These are phyloP conservation scores for Odontamblyopus rebecca DNA, from an alignment of 2,797 vertebrate genomes.

Conservation along the genomic window DNA sequence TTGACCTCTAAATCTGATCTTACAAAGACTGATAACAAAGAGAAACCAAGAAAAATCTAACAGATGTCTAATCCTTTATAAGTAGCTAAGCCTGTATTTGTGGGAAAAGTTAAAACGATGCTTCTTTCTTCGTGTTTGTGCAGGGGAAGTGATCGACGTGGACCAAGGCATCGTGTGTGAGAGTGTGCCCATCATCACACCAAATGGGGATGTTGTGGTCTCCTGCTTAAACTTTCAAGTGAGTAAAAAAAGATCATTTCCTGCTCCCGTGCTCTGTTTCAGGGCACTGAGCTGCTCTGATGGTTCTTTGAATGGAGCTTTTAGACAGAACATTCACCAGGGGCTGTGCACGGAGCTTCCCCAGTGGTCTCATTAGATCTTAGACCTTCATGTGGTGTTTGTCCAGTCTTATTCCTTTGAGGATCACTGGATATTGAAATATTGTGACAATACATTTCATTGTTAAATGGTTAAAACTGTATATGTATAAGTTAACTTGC, in stretches of 20 bases:
- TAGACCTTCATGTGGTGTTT: background rate
- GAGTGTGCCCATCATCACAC: slow-evolving; percentile 95
- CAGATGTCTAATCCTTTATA: slow-evolving; percentile 14
- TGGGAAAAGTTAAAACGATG: slow-evolving; percentile 6
- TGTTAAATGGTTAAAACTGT: too few species aligned
- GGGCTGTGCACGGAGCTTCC: slow-evolving; percentile 17
- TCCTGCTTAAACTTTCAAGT: slow-evolving; percentile 95
- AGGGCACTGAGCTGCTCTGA: too few species aligned
- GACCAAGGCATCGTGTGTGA: slow-evolving; percentile 95
- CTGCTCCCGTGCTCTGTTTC: background rate
- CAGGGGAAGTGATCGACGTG: slow-evolving; percentile 94
- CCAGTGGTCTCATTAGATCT: slow-evolving; percentile 38
- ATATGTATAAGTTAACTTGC: too few species aligned
- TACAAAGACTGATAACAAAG: background rate
- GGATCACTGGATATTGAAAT: background rate
- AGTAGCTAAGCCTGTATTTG: slow-evolving; percentile 13
- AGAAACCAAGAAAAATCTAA: background rate
- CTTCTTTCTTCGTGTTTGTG: slow-evolving; percentile 1
- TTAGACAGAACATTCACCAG: background rate
- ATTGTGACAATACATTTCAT: too few species aligned
- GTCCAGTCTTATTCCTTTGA: background rate
- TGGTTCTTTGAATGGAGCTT: background rate
- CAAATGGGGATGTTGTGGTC: slow-evolving; percentile 92
- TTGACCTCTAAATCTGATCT: background rate
- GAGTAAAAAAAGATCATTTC: slow-evolving; percentile 44